phyloP scores from a whole-genome alignment of 2,113 vertebrate species.

The Anguilla rostrata region DNA sequence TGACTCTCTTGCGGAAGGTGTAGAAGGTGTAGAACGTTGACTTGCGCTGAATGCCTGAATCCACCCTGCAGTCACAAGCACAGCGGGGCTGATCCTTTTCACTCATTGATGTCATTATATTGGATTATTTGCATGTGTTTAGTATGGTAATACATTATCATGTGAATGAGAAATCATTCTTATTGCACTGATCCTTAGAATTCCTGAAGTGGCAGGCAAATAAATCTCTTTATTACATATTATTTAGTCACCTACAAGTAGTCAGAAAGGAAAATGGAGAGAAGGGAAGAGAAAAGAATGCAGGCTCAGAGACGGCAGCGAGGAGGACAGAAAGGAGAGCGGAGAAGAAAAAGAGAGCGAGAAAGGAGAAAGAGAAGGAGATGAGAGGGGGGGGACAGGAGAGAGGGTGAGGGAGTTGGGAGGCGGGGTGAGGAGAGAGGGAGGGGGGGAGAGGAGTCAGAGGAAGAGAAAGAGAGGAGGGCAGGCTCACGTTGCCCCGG shows the following conservation, averaged over 20 bases:
- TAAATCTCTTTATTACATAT: slow-evolving; percentile 17
- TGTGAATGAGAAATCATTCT: slow-evolving; percentile 13
- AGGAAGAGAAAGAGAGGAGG: slow-evolving; percentile 11
- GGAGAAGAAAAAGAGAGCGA: neutral
- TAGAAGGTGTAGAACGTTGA: too few relatives aligned
- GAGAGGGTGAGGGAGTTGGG: neutral
- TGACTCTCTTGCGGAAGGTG: too few relatives aligned
- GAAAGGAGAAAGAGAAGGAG: slow-evolving; percentile 9
- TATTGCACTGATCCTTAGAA: slow-evolving; percentile 2
- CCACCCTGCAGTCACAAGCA: neutral
- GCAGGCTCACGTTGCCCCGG: slow-evolving; percentile 40
- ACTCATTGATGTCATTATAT: neutral
- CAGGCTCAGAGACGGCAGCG: neutral
- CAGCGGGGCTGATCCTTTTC: neutral
- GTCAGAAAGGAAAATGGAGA: neutral
- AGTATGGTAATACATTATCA: slow-evolving; percentile 7
- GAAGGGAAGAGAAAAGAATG: neutral
- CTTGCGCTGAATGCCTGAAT: too few relatives aligned
- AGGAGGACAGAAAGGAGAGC: neutral
- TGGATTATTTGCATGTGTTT: slow-evolving; percentile 14
- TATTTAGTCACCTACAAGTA: neutral
- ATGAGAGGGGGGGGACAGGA: neutral
- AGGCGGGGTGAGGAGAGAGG: neutral
- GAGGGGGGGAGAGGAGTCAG: neutral
- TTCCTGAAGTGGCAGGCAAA: slow-evolving; percentile 10